phyloP scores from a whole-genome alignment of 1,140 invertebrate species.

The Drosophila arizonae region DNA sequence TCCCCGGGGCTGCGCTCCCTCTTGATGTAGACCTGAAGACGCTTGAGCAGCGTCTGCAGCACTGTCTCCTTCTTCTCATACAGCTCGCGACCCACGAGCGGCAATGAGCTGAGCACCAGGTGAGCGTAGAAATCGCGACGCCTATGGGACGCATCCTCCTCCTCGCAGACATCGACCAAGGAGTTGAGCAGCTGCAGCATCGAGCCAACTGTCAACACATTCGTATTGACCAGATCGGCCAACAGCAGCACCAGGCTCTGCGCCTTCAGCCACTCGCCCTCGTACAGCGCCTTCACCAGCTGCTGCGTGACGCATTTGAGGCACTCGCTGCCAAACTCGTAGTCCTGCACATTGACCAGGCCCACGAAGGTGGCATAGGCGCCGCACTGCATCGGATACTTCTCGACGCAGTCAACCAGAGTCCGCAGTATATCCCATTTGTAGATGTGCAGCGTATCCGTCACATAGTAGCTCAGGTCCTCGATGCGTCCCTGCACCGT shows the following conservation, averaged over 20 bases:
- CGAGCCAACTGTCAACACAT: constrained; percentile 95
- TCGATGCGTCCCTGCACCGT: constrained; percentile 37
- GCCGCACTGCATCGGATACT: constrained; percentile 97
- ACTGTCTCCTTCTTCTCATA: constrained; percentile 97
- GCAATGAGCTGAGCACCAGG: constrained; percentile 94
- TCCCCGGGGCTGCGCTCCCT: constrained; percentile 94
- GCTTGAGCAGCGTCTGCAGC: constrained; percentile 93
- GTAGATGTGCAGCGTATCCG: constrained; percentile 3
- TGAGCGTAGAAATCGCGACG: constrained; percentile 97
- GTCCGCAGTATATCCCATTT: constrained; percentile 93
- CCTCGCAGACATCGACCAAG: constrained; percentile 95
- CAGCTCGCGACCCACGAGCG: constrained; percentile 96
- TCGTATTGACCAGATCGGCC: constrained; percentile 97
- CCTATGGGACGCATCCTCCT: constrained; percentile 92
- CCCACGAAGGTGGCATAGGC: constrained; percentile 98
- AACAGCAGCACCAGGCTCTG: constrained; percentile 94
- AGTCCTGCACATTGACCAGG: constrained; percentile 97
- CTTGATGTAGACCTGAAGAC: constrained; percentile 95
- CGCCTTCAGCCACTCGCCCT: constrained; percentile 93
- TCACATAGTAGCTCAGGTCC: constrained; percentile 27
- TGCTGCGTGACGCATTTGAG: constrained; percentile 95
- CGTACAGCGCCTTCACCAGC: constrained; percentile 94
- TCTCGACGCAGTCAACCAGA: constrained; percentile 94
- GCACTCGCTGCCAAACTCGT: constrained; percentile 98
- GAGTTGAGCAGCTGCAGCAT: constrained; percentile 94